A percentile compares a stretch with the other conserved stretches of the same genome.
Evolutionary conservation across 1,140 invertebrate genomes (phyloP).

Genomic region (Batillaria attramentaria): DNA sequence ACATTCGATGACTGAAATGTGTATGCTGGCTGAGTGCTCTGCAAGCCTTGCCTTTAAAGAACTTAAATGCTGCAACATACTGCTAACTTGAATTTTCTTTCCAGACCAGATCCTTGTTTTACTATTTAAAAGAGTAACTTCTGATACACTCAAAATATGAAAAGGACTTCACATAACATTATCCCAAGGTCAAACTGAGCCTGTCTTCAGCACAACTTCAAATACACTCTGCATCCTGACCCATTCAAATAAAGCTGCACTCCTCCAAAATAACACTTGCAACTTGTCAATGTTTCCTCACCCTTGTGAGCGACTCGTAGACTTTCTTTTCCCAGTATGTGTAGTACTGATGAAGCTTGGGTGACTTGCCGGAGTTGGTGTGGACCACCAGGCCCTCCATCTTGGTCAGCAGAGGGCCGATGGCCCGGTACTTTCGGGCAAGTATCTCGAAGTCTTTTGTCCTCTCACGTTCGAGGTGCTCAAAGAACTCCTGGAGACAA

Average conservation of each 20-base stretch:
- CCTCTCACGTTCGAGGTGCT: conserved; percentile 79
- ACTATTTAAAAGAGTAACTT: too few species aligned
- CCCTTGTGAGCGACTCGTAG: conserved; percentile 71
- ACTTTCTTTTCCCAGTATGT: conserved; percentile 73
- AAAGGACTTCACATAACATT: background rate
- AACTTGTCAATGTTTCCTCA: conserved; percentile 21
- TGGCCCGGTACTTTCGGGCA: conserved; percentile 80
- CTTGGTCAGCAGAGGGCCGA: conserved; percentile 85
- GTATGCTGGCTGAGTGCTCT: too few species aligned
- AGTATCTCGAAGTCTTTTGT: conserved; percentile 79
- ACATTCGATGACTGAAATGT: too few species aligned
- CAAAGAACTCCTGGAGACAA: conserved; percentile 80
- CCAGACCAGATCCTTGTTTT: too few species aligned
- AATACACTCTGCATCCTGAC: too few species aligned
- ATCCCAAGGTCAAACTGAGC: background rate
- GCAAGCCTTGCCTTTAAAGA: too few species aligned
- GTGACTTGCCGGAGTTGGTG: conserved; percentile 71
- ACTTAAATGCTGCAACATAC: too few species aligned
- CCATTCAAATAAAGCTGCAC: too few species aligned
- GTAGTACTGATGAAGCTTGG: conserved; percentile 72
- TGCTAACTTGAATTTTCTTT: too few species aligned
- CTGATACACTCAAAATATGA: background rate
- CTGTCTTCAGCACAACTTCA: too few species aligned
- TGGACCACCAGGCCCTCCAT: conserved; percentile 79
- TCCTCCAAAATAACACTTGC: too few species aligned